Evolutionary conservation across 2,888 invertebrate genomes (phyloP), one percentile per base, ranked within the genome.

Genomic region (Habroteleia sp.): DNA sequence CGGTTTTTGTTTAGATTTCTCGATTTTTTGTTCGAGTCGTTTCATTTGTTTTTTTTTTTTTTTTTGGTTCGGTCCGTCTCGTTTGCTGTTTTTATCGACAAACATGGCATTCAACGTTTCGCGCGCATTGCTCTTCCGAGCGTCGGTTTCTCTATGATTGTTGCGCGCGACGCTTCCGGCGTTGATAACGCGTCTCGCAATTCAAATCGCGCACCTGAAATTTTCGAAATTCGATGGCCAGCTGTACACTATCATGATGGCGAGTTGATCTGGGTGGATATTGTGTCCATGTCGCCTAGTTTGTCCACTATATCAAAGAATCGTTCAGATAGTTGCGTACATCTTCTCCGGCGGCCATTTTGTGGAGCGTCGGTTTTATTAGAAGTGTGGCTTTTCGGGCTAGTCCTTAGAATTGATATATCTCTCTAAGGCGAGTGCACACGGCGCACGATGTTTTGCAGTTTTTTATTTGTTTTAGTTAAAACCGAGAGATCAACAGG

Each of bases 81-180:
- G 25, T 25, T 25, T 25, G 7, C 25, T 7, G 25, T 31, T 65
- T 11, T 35, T 52, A 6, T 25, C 7, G 7, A 31, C 39, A 35
- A 54, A 66, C 54, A 66, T 66, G 23, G 52, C 66, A 31, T 58
- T 39, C 39, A 29, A 17, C 37, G 3, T 17, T 13, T 25, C 25
- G 25, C 25, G 25, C 25, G 25, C 17, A 39, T 25, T 23, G 8
- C 56, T 42, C 10, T 14, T 23, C 8, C 54, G 41, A 23, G 66
- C 48, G 10, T 68, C 54, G 14, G 6, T 23, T 31, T 68, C 68
- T 74, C 66, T n/a, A 60, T n/a, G 8, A 74, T 66, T 41, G 76
- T 76, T 6, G 48, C 35, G 7, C 56, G 60, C 7, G 69, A 27
- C 8, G 42, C 54, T 20, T 76, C 75, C 6, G 73, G 75, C 3